These are phyloP conservation scores for Centropus bengalensis DNA, from an alignment of 2,113 vertebrate species.

Conservation along the genomic window DNA sequence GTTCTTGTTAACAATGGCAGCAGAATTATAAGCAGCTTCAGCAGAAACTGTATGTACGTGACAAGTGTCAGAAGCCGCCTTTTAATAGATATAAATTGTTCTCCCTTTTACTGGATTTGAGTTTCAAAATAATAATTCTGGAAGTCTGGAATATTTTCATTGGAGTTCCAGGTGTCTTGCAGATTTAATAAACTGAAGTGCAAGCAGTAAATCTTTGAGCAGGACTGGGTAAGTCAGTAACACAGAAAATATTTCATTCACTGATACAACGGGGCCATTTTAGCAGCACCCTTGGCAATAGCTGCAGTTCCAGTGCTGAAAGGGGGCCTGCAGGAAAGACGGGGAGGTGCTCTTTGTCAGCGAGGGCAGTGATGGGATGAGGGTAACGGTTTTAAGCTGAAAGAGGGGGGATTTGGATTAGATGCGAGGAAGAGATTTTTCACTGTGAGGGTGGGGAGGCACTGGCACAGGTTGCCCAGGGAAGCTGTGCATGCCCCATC, in stretches of 20 bases:
- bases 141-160: neutral
- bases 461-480: too few relatives aligned
- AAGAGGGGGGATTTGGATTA: too few relatives aligned
- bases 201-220: neutral
- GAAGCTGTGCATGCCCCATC: too few relatives aligned
- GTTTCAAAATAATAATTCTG: neutral
- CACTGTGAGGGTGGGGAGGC: too few relatives aligned
- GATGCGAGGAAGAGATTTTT: too few relatives aligned
- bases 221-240: neutral
- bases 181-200: neutral
- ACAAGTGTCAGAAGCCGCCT: neutral
- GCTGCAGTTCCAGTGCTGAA: neutral
- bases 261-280: neutral
- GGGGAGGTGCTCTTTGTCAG: too few relatives aligned
- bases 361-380: too few relatives aligned
- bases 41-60: neutral
- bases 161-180: rapidly evolving
- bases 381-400: too few relatives aligned
- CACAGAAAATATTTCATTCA: neutral
- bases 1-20: neutral
- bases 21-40: neutral
- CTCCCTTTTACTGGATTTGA: neutral
- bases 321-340: too few relatives aligned
- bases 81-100: neutral
- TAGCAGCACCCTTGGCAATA: neutral